Conservation (phyloP, 2,113 vertebrate genomes). For the Eretmochelys imbricata region DNA sequence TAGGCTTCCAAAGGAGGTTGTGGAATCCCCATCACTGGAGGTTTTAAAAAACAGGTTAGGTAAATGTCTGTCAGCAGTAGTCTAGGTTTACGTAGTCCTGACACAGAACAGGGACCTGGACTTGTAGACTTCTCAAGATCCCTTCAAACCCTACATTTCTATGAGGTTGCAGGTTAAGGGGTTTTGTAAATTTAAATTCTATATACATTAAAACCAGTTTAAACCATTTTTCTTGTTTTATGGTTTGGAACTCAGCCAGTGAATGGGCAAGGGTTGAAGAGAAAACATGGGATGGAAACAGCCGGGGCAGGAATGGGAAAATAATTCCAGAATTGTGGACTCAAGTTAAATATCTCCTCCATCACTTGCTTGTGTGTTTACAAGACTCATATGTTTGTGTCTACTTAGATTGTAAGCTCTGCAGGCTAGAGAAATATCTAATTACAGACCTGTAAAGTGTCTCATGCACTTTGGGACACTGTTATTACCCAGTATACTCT, state of each 20-base stretch:
- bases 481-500: not conserved
- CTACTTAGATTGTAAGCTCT: not conserved
- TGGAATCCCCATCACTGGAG: too few species aligned
- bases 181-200: not conserved
- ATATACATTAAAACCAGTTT: not conserved
- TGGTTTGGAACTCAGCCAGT: not conserved
- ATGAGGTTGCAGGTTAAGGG: not conserved
- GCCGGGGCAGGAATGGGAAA: not conserved
- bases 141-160: not conserved
- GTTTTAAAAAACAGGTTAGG: too few species aligned
- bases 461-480: not conserved
- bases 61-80: too few species aligned
- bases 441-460: not conserved
- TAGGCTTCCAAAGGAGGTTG: too few species aligned
- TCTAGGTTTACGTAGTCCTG: too few species aligned
- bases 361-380: not conserved
- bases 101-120: not conserved
- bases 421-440: not conserved
- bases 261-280: not conserved
- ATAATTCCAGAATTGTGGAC: not conserved
- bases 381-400: not conserved
- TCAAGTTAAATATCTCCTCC: not conserved
- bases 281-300: not conserved
- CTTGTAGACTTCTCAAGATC: not conserved
- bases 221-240: not conserved